A percentile compares a stretch with the other conserved stretches of the same genome.
Conservation (phyloP, 1,140 invertebrate species). For the Palaemon carinicauda region DNA sequence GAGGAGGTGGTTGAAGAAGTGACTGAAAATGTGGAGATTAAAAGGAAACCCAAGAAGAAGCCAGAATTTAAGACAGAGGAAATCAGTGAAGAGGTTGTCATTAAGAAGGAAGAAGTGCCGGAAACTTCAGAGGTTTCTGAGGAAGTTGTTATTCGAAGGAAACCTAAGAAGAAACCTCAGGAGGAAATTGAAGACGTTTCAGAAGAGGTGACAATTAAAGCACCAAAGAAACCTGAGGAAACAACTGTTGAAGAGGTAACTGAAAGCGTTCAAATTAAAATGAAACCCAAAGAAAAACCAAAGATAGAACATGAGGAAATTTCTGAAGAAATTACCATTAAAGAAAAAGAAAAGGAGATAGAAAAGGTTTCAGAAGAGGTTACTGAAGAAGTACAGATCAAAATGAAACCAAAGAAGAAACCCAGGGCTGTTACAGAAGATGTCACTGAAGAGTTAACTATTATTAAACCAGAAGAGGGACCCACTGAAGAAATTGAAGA, state of each 20-base stretch:
- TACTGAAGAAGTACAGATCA: constrained; percentile 36
- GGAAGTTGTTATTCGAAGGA: not conserved
- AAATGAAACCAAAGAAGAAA: constrained; percentile 63
- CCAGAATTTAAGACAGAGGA: constrained; percentile 1
- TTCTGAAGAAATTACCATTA: not conserved
- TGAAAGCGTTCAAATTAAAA: constrained; percentile 60
- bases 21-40: not conserved
- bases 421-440: constrained; percentile 11
- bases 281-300: constrained; percentile 63
- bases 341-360: no score
- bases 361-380: constrained; percentile 57
- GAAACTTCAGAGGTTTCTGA: constrained; percentile 57
- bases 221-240: not conserved
- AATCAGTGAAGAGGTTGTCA: constrained; percentile 26
- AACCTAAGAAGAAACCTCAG: constrained; percentile 44
- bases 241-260: constrained; percentile 60
- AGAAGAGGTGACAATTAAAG: constrained; percentile 59
- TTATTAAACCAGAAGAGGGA: constrained; percentile 61
- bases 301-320: constrained; percentile 64
- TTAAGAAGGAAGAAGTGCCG: constrained; percentile 21
- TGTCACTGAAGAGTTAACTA: constrained; percentile 58
- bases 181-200: constrained; percentile 61
- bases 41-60: constrained; percentile 13
- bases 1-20: constrained; percentile 21
- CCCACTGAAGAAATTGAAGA: constrained; percentile 60